These are phyloP conservation scores for Gulo gulo DNA, from an alignment of 2,113 vertebrate genomes.

Conservation along the genomic window DNA sequence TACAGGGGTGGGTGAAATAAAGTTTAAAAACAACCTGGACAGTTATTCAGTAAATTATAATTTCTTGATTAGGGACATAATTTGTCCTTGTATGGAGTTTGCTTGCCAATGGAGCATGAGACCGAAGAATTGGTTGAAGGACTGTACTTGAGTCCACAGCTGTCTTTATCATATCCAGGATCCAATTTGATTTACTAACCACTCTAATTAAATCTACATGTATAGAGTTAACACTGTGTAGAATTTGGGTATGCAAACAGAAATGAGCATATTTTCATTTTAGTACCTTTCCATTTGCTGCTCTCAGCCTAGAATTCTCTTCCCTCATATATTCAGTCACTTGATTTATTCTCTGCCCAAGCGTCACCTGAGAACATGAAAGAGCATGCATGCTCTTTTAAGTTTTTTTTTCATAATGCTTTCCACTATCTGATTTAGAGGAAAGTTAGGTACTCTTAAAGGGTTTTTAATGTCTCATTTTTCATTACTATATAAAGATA, in stretches of 20 bases:
- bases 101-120: neutral
- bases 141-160: neutral
- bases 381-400: neutral
- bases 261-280: neutral
- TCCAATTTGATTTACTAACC: neutral
- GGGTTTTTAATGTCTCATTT: neutral
- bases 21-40: neutral
- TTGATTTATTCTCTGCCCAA: neutral
- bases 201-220: neutral
- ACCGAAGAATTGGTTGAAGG: neutral
- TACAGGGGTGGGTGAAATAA: neutral
- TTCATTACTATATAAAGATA: constrained; percentile 6
- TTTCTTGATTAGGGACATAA: neutral
- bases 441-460: neutral
- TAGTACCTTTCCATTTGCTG: neutral
- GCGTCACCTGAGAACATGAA: neutral
- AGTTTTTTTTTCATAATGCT: neutral
- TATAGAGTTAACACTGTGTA: neutral
- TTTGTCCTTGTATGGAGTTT: neutral
- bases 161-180: neutral
- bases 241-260: neutral
- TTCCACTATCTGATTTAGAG: neutral
- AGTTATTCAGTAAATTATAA: neutral
- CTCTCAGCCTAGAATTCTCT: neutral
- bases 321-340: neutral